These are phyloP conservation scores for Bufo bufo DNA, from an alignment of 2,113 vertebrate species.

Conservation along the genomic window DNA sequence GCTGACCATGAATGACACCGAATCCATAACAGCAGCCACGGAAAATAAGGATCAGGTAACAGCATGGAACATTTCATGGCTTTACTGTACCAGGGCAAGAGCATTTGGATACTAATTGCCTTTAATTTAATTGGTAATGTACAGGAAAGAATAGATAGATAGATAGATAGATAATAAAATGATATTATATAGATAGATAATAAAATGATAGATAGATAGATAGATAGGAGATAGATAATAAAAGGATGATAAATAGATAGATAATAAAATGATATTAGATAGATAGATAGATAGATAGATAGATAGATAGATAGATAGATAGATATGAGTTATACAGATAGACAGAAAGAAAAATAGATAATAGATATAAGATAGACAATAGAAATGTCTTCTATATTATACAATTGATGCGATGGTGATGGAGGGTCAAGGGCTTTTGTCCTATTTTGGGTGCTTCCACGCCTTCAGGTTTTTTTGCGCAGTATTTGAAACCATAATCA, in stretches of 20 bases:
- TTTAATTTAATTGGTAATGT: not conserved
- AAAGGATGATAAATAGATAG: not conserved
- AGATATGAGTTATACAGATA: not conserved
- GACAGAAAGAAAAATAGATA: not conserved
- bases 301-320: slow-evolving; percentile 5
- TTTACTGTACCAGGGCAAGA: not conserved
- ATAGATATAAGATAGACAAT: not conserved
- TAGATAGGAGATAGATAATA: not conserved
- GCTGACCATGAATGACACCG: slow-evolving; percentile 11
- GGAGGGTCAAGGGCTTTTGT: too few relatives aligned
- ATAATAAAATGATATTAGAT: not conserved
- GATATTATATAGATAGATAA: not conserved
- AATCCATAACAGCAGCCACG: not conserved
- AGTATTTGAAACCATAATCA: too few relatives aligned
- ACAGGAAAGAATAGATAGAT: not conserved
- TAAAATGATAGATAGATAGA: not conserved
- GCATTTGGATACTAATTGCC: not conserved
- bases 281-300: not conserved
- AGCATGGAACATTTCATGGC: not conserved
- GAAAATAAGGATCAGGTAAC: not conserved
- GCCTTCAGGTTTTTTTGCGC: too few relatives aligned
- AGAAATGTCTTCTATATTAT: too few relatives aligned
- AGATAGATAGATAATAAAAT: not conserved
- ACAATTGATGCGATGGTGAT: too few relatives aligned
- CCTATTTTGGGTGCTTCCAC: too few relatives aligned